phyloP scores from a whole-genome alignment of 1,140 invertebrate species.

The Patella vulgata region DNA sequence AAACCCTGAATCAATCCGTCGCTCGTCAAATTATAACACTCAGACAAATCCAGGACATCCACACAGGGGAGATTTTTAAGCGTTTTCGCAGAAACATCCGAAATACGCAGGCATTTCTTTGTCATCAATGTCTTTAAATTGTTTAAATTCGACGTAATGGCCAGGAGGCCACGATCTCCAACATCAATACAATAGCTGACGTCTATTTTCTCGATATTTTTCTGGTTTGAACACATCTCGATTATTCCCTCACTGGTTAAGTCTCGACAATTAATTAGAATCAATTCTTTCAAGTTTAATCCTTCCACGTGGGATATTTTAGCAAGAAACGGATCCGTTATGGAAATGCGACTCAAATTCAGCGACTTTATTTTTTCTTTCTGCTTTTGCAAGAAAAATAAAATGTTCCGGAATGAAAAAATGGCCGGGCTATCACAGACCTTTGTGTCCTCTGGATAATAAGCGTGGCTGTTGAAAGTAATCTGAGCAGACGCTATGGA shows the following conservation, averaged over 20 bases:
- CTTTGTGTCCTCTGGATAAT: slow-evolving; percentile 69
- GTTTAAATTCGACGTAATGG: slow-evolving; percentile 71
- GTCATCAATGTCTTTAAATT: slow-evolving; percentile 41
- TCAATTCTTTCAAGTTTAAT: slow-evolving; percentile 71
- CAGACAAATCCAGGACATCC: slow-evolving; percentile 74
- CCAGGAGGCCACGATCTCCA: slow-evolving; percentile 72
- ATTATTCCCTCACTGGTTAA: slow-evolving; percentile 73
- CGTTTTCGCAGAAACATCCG: slow-evolving; percentile 71
- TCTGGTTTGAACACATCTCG: slow-evolving; percentile 71
- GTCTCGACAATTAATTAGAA: slow-evolving; percentile 74
- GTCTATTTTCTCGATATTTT: slow-evolving; percentile 72
- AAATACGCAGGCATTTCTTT: slow-evolving; percentile 68
- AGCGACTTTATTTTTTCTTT: slow-evolving; percentile 71
- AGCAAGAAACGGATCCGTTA: slow-evolving; percentile 71
- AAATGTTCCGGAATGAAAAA: slow-evolving; percentile 76
- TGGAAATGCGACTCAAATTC: slow-evolving; percentile 75
- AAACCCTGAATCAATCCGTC: slow-evolving; percentile 69
- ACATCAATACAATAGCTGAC: slow-evolving; percentile 74
- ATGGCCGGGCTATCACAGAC: slow-evolving; percentile 74
- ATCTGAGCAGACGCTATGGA: slow-evolving; percentile 75
- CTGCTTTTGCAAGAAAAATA: slow-evolving; percentile 71
- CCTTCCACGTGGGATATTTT: slow-evolving; percentile 69
- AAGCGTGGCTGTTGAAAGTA: slow-evolving; percentile 74
- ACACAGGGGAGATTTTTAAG: slow-evolving; percentile 71
- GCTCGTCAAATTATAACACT: slow-evolving; percentile 74